phyloP scores from a whole-genome alignment of 2,888 invertebrate genomes.

The Entomobrya multifasciata region DNA sequence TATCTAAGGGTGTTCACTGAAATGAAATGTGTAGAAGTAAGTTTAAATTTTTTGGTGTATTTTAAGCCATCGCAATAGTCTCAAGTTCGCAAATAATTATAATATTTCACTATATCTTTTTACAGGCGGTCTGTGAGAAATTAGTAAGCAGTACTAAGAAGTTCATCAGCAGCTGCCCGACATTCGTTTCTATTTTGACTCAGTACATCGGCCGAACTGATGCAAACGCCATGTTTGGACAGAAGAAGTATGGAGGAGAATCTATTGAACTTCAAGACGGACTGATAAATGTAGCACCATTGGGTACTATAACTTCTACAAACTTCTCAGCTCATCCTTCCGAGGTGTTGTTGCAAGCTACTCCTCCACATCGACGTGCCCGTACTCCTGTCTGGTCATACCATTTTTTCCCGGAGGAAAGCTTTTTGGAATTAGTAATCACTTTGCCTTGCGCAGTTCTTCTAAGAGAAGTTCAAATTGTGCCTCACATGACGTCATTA shows the following conservation, averaged over 20 bases:
- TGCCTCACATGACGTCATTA: constrained; percentile 89
- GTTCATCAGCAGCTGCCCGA: constrained; percentile 78
- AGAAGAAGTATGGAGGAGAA: constrained; percentile 79
- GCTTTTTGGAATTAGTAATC: constrained; percentile 92
- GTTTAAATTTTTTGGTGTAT: neutral
- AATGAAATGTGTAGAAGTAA: constrained; percentile 79
- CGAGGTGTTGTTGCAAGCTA: constrained; percentile 91
- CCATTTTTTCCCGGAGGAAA: constrained; percentile 95
- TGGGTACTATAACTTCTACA: constrained; percentile 89
- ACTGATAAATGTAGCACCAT: constrained; percentile 93
- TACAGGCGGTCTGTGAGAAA: constrained; percentile 78
- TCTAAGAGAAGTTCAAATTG: constrained; percentile 92
- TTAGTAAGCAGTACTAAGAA: constrained; percentile 76
- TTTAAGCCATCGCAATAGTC: too few relatives aligned
- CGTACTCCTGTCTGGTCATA: constrained; percentile 97
- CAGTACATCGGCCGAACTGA: constrained; percentile 79
- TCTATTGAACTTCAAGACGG: constrained; percentile 87
- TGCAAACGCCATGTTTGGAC: constrained; percentile 76
- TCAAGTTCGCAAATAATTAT: too few relatives aligned
- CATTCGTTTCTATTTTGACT: constrained; percentile 78
- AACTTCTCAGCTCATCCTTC: constrained; percentile 94
- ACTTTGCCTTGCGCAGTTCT: constrained; percentile 93
- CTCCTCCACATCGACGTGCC: constrained; percentile 91
- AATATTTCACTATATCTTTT: too few relatives aligned
- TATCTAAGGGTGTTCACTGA: constrained; percentile 87